These are phyloP conservation scores for Nephotettix cincticeps DNA, from an alignment of 1,140 invertebrate genomes.

Conservation along the genomic window DNA sequence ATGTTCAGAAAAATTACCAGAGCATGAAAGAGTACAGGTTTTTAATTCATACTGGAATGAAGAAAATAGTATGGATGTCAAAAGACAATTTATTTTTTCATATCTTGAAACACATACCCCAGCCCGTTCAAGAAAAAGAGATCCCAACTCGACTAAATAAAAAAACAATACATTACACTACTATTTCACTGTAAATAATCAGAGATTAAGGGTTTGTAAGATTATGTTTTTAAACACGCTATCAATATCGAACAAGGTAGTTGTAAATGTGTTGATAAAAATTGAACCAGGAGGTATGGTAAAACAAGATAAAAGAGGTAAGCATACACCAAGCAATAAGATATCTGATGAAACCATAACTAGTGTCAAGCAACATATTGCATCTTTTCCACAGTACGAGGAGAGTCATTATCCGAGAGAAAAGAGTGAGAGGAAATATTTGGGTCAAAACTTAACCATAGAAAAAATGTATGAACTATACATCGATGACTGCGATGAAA, in stretches of 20 bases:
- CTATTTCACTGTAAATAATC: conserved; percentile 25
- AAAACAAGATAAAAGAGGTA: conserved; percentile 24
- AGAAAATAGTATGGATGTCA: too few relatives aligned
- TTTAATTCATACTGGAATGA: too few relatives aligned
- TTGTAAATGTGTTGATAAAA: conserved; percentile 29
- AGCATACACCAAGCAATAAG: conserved; percentile 27
- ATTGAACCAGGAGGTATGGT: conserved; percentile 28
- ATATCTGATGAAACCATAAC: conserved; percentile 22
- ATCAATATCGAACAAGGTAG: conserved; percentile 23
- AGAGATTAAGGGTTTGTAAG: conserved; percentile 14
- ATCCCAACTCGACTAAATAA: neutral
- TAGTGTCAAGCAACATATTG: conserved; percentile 24
- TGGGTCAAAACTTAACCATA: conserved; percentile 13
- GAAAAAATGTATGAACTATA: conserved; percentile 30
- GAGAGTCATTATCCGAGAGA: conserved; percentile 29
- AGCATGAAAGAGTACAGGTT: too few relatives aligned
- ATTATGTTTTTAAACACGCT: conserved; percentile 30
- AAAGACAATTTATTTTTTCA: conserved; percentile 22
- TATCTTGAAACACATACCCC: too few relatives aligned
- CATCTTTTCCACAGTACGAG: conserved; percentile 26
- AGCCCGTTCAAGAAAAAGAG: conserved; percentile 20
- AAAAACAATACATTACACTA: conserved; percentile 19
- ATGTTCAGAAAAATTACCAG: too few relatives aligned
- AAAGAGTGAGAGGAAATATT: conserved; percentile 26
- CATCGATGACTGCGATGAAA: conserved; percentile 22